Evolutionary conservation across 2,888 invertebrate genomes (phyloP).

Genomic region (Eurytoma californica): DNA sequence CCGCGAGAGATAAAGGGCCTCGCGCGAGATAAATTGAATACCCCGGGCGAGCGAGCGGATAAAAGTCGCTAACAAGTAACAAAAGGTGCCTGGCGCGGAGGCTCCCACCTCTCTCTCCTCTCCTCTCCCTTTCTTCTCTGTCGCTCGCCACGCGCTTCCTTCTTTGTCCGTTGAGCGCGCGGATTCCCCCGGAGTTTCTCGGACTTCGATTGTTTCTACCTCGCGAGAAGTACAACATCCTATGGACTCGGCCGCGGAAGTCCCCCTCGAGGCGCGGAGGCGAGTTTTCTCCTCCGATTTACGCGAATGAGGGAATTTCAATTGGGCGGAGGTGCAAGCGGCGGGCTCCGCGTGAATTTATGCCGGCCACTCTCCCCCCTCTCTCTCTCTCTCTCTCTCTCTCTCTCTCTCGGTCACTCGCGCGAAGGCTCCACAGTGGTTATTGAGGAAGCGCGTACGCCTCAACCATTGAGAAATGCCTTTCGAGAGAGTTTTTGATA

Average conservation of each 20-base stretch:
- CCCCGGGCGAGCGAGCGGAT: slow-evolving; percentile 62
- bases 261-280: slow-evolving; percentile 3
- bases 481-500: too few relatives aligned
- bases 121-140: slow-evolving; percentile 62
- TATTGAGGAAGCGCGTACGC: too few relatives aligned
- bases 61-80: slow-evolving; percentile 72
- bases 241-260: slow-evolving; percentile 9
- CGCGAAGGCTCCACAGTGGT: too few relatives aligned
- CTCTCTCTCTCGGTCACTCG: too few relatives aligned
- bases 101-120: slow-evolving; percentile 38
- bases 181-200: slow-evolving; percentile 40
- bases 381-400: too few relatives aligned
- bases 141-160: not conserved
- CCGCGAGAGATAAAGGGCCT: slow-evolving; percentile 46
- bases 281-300: slow-evolving; percentile 19
- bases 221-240: slow-evolving; percentile 1
- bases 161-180: slow-evolving; percentile 44
- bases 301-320: slow-evolving; percentile 47
- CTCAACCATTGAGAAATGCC: too few relatives aligned
- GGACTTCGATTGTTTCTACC: slow-evolving; percentile 46
- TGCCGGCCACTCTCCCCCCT: too few relatives aligned
- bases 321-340: slow-evolving; percentile 23
- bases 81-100: slow-evolving; percentile 62
- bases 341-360: slow-evolving; percentile 15
- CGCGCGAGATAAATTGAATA: slow-evolving; percentile 67